Evolutionary conservation across 1,140 invertebrate species (phyloP).

Genomic region (Orchesella cincta): DNA sequence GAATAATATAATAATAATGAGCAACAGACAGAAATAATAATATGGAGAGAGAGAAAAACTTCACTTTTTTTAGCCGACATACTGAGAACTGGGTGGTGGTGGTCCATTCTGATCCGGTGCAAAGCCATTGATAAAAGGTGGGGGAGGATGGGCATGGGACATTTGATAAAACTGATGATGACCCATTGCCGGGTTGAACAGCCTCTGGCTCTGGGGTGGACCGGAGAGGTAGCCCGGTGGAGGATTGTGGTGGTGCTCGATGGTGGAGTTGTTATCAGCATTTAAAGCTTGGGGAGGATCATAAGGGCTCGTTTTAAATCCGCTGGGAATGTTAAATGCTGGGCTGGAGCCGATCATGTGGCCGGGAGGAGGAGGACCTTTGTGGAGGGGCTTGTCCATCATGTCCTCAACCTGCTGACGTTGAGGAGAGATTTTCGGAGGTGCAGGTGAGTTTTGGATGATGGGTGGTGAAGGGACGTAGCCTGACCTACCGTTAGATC

Average conservation of each 20-base stretch:
- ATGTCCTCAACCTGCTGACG: not conserved
- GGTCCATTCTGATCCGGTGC: constrained; percentile 2
- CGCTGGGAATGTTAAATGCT: constrained; percentile 22
- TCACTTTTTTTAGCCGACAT: constrained; percentile 2
- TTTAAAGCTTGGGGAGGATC: constrained; percentile 12
- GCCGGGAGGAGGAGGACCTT: not conserved
- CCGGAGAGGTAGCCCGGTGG: not conserved
- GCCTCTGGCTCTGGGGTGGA: not conserved
- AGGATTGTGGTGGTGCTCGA: not conserved
- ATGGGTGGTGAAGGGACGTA: constrained; percentile 16
- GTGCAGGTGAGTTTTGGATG: constrained; percentile 21
- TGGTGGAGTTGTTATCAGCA: not conserved
- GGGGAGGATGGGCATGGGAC: not conserved
- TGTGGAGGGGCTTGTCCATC: not conserved
- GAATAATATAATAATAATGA: no score
- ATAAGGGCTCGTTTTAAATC: constrained; percentile 18
- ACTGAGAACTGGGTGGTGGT: not conserved
- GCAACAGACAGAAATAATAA: not conserved
- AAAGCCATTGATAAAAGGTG: constrained; percentile 22
- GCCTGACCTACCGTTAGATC: constrained; percentile 2
- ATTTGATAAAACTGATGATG: constrained; percentile 12
- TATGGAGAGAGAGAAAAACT: not conserved
- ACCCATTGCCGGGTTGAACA: not conserved
- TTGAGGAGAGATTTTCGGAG: constrained; percentile 11
- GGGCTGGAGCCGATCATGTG: constrained; percentile 9